Conservation (phyloP, 2,797 vertebrate species). For the Semotilus atromaculatus region DNA sequence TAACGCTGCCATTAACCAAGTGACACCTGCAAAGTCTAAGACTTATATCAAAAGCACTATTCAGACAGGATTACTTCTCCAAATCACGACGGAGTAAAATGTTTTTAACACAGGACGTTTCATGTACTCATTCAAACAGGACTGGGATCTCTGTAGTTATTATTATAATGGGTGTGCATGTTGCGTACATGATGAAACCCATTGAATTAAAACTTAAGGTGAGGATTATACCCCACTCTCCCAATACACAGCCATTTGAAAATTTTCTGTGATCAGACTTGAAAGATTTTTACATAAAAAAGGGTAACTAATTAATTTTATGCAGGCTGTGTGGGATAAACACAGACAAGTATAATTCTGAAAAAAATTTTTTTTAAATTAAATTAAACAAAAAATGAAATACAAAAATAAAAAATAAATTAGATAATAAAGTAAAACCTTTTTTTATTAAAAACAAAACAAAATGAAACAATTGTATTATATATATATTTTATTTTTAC, state of each 20-base stretch:
- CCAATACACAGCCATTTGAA: not conserved
- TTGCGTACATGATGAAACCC: constrained; percentile 13
- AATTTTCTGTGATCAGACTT: not conserved
- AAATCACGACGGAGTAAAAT: not conserved
- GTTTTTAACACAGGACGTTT: not conserved
- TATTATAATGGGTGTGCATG: not conserved
- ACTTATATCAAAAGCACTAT: constrained; percentile 12
- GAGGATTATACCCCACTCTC: not conserved
- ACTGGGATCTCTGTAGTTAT: constrained; percentile 2
- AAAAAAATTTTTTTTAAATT: not conserved
- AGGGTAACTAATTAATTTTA: not conserved
- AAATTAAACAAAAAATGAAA: no score
- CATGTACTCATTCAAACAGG: not conserved
- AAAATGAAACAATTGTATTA: no score
- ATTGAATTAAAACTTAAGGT: not conserved
- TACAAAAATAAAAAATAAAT: no score
- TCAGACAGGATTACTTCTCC: constrained; percentile 14
- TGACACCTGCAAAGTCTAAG: constrained; percentile 18
- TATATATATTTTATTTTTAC: no score
- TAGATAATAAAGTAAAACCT: no score
- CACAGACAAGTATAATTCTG: not conserved
- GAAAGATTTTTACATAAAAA: not conserved
- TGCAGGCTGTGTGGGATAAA: not conserved
- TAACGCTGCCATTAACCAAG: constrained; percentile 25
- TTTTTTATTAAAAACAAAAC: no score